A percentile compares a stretch with the other conserved stretches of the same genome.
phyloP scores from a whole-genome alignment of 2,888 invertebrate genomes.

The Drosophila anomelani region DNA sequence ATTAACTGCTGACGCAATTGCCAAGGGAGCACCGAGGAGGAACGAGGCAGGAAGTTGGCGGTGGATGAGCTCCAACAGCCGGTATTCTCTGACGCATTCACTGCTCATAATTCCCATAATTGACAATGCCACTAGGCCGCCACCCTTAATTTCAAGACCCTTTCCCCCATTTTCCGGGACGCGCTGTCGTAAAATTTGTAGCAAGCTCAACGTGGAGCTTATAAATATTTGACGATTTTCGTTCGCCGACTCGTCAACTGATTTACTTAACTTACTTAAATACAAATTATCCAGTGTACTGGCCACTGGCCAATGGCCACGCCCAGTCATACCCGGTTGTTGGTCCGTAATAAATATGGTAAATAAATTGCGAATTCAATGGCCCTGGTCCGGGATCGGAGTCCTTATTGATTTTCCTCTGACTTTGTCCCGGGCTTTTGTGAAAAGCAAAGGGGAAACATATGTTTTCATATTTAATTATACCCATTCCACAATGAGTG shows the following conservation, averaged over 20 bases:
- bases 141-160: conserved; percentile 6
- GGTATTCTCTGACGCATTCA: conserved; percentile 56
- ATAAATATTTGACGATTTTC: conserved; percentile 67
- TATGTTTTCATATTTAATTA: conserved; percentile 73
- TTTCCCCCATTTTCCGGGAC: not conserved
- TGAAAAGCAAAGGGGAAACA: conserved; percentile 63
- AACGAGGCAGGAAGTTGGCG: conserved; percentile 15
- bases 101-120: conserved; percentile 50
- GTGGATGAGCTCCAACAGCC: conserved; percentile 33
- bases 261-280: conserved; percentile 67
- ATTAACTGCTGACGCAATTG: conserved; percentile 58
- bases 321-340: not conserved
- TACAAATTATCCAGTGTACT: conserved; percentile 59
- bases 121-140: conserved; percentile 44
- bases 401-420: conserved; percentile 66
- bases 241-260: conserved; percentile 57
- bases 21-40: conserved; percentile 15
- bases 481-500: conserved; percentile 54
- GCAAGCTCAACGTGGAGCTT: conserved; percentile 32
- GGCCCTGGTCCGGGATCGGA: conserved; percentile 33
- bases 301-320: conserved; percentile 1
- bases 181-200: conserved; percentile 54
- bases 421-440: conserved; percentile 34
- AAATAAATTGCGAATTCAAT: conserved; percentile 48
- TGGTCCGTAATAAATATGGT: conserved; percentile 44